Evolutionary conservation across 2,113 vertebrate species (phyloP), one percentile per base, ranked within the genome.

Genomic region (Turdus rufiventris): DNA sequence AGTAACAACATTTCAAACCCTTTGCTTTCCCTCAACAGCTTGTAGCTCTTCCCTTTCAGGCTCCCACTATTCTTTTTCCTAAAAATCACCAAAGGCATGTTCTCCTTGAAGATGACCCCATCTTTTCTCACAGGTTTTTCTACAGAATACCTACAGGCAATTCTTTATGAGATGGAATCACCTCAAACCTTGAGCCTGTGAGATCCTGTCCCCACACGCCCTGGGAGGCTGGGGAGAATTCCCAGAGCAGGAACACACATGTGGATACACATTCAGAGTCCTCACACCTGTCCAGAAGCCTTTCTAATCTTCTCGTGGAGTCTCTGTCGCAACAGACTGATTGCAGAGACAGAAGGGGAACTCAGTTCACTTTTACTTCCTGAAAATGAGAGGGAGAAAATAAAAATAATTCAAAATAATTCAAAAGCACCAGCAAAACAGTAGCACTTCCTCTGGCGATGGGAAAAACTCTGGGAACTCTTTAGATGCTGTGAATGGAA

Each of bases 271-370:
- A 60, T 31, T 18, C 66, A 45, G 47, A 54, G 51, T 5, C 29
- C 19, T 58, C 93, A 80, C 86, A 99, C 99, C 98, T 99, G 98
- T 57, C 98, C 98, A 92, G 98, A 98, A 70, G 97, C 98, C 89
- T 98, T 98, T 91, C 98, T 98, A 11, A 99, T 99, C 97, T 99
- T 99, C 75, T 99, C 98, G 0, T 98, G 99, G 1, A 99, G 98
- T 65, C 98, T 98, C 96, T 98, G 98, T n/a, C 98, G 98, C 65
- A 99, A 93, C 28, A 99, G 85, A 65, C 98, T 98, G 33, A 99
- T 96, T 10, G 99, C 97, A 18, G 98, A 98, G 85, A 98, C 97
- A 57, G 98, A 98, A 81, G 98, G 88, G 4, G 93, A 97, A 50
- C 31, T 43, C 2, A 96, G 34, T 24, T 74, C 94, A 4, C 48